phyloP scores from a whole-genome alignment of 1,140 invertebrate species.

The Drosophila kikkawai region DNA sequence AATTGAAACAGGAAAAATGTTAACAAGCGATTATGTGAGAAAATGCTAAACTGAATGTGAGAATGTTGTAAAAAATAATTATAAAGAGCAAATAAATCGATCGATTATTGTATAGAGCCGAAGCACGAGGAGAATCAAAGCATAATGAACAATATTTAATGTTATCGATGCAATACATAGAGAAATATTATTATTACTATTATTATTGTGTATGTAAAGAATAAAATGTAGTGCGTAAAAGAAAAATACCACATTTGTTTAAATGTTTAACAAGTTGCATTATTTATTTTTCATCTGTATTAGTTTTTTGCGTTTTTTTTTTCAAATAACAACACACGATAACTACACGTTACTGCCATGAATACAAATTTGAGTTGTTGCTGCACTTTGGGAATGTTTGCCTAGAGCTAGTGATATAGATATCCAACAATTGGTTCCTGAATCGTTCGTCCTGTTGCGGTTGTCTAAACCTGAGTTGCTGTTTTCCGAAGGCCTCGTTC shows the following conservation, averaged over 20 bases:
- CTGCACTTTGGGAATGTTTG: constrained; percentile 67
- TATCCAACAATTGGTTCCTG: constrained; percentile 61
- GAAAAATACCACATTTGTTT: not conserved
- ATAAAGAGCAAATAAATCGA: constrained; percentile 60
- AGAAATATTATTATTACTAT: constrained; percentile 62
- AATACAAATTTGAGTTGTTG: constrained; percentile 65
- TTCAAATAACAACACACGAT: constrained; percentile 59
- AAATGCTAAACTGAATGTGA: constrained; percentile 69
- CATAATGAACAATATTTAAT: constrained; percentile 80
- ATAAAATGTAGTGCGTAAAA: constrained; percentile 79
- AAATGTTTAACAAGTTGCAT: constrained; percentile 50
- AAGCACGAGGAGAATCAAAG: constrained; percentile 46
- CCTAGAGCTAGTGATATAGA: constrained; percentile 70
- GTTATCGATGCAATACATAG: constrained; percentile 66
- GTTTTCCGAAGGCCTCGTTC: constrained; percentile 1
- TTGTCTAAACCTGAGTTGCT: constrained; percentile 9
- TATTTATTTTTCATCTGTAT: constrained; percentile 23
- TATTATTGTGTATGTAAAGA: constrained; percentile 63
- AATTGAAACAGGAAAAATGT: constrained; percentile 60
- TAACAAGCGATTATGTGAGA: constrained; percentile 73
- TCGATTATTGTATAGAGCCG: constrained; percentile 53
- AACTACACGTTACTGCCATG: constrained; percentile 75
- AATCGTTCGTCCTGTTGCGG: constrained; percentile 42
- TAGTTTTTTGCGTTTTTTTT: constrained; percentile 9
- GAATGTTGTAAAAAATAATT: constrained; percentile 81